Evolutionary conservation across 2,113 vertebrate genomes (phyloP), one percentile per base, ranked within the genome.

Genomic region (Cynoglossus semilaevis): DNA sequence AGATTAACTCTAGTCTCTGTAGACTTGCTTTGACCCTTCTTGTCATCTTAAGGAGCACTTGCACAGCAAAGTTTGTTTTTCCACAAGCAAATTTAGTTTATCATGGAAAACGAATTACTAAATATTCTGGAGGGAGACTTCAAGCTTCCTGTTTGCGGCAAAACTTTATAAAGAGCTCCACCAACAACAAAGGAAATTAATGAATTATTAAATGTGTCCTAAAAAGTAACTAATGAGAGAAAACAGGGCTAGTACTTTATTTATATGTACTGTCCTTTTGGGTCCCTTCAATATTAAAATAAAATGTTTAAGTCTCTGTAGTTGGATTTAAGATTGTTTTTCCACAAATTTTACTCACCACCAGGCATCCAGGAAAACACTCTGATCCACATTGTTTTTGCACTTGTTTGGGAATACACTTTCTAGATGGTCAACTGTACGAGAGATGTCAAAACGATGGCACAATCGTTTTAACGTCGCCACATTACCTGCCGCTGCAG

Each of bases 381-480:
- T 65, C 51, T 57, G 71, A 55, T 58, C 47, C 10, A 36, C 4
- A 70, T 13, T 74, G 72, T 53, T 83, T 71, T 44, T 51, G 48
- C 43, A 35, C 59, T 61, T 16, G 13, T 51, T 78, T 58, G 63
- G 9, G 50, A 79, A 75, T 37, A 34, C 69, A 76, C 51, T 48
- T 10, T 74, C n/a, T 42, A n/a, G n/a, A n/a, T n/a, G n/a, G n/a
- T n/a, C n/a, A n/a, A n/a, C n/a, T n/a, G n/a, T n/a, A n/a, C n/a
- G 98, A 93, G 83, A 96, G 98, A 90, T 97, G 58, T 15, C 5
- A 12, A 8, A 61, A 98, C 92, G 97, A 95, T 91, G 96, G 96
- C 92, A 98, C 93, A 88, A 99, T 96, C 93, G 98, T 99, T 92
- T 98, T 96, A 89, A 99, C 95, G 89, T 17, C 54, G 60, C 72